Evolutionary conservation across 2,797 vertebrate genomes (phyloP).

Genomic region (Chelonia mydas): DNA sequence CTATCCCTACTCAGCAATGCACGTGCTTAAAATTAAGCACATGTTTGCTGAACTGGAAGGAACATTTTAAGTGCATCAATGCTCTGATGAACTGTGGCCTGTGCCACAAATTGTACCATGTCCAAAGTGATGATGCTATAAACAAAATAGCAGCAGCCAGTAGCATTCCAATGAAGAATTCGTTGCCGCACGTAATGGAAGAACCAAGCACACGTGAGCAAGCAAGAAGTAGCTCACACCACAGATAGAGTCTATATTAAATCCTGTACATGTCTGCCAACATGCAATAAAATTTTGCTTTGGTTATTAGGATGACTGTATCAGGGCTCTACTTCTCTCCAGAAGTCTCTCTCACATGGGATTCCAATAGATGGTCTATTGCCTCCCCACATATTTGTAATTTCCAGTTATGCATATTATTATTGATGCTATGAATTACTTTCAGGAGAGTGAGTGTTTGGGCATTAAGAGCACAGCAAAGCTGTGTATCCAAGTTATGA

Average conservation of each 20-base stretch:
- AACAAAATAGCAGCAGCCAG: background rate
- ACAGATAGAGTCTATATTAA: background rate
- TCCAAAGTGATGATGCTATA: accelerated
- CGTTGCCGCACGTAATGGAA: background rate
- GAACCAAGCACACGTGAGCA: background rate
- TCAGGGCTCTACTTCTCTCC: background rate
- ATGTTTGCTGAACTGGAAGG: background rate
- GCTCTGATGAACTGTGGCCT: background rate
- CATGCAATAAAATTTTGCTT: background rate
- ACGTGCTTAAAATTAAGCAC: background rate
- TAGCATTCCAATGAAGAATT: background rate
- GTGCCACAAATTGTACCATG: accelerated
- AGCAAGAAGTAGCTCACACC: background rate
- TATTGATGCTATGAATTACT: constrained; percentile 30
- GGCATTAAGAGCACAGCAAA: constrained; percentile 67
- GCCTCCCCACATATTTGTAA: background rate
- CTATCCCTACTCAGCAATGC: background rate
- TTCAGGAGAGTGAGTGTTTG: constrained; percentile 64
- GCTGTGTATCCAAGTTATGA: constrained; percentile 65
- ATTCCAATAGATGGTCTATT: background rate
- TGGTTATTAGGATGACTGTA: background rate
- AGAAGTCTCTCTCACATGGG: background rate
- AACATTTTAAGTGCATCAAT: background rate
- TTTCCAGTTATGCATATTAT: background rate
- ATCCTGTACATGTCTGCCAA: background rate